phyloP scores from a whole-genome alignment of 2,888 invertebrate genomes.

The Ichneumon xanthorius region DNA sequence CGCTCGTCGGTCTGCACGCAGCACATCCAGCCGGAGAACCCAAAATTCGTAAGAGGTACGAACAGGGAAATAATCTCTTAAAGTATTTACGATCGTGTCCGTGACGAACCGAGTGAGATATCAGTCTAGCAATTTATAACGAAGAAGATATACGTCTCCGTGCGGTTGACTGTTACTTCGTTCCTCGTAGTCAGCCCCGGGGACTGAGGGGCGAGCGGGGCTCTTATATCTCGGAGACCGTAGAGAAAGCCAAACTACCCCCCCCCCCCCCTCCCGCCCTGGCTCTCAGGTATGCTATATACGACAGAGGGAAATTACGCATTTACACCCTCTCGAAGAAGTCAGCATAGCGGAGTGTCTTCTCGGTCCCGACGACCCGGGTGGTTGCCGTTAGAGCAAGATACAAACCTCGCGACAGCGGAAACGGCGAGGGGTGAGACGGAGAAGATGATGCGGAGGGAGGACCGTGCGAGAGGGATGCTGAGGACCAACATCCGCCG shows the following conservation, averaged over 20 bases:
- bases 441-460: conserved; percentile 34
- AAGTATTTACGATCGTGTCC: conserved; percentile 47
- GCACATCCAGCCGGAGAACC: neutral
- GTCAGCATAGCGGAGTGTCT: conserved; percentile 50
- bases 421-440: conserved; percentile 33
- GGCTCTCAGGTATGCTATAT: conserved; percentile 35
- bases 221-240: conserved; percentile 57
- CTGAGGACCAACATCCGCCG: conserved; percentile 50
- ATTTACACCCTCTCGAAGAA: conserved; percentile 69
- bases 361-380: conserved; percentile 16
- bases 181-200: conserved; percentile 37
- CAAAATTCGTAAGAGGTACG: conserved; percentile 32
- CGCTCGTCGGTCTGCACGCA: neutral
- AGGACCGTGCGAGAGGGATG: conserved; percentile 31
- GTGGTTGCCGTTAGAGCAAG: conserved; percentile 66
- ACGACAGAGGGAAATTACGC: conserved; percentile 68
- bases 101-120: conserved; percentile 49
- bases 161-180: conserved; percentile 43
- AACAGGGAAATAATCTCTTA: conserved; percentile 38
- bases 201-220: conserved; percentile 36
- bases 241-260: conserved; percentile 56
- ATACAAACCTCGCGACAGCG: conserved; percentile 65
- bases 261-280: neutral
- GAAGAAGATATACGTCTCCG: conserved; percentile 50
- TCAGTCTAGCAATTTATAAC: conserved; percentile 50